These are phyloP conservation scores for Macaria notata DNA, from an alignment of 2,888 invertebrate genomes.

Conservation along the genomic window DNA sequence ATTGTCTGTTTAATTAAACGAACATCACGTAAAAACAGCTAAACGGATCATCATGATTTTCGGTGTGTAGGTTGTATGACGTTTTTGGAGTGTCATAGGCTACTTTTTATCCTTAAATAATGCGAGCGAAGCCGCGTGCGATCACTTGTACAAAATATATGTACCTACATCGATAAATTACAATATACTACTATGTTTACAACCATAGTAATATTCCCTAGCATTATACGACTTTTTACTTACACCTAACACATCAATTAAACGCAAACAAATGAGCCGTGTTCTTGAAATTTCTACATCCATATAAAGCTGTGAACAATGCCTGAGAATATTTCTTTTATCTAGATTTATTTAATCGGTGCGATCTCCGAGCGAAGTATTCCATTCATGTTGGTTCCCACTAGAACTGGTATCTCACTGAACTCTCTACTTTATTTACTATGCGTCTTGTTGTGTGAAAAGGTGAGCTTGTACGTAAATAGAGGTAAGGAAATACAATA, in stretches of 20 bases:
- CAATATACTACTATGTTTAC: too few species aligned
- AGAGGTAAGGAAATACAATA: background rate
- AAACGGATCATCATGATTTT: too few species aligned
- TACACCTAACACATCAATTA: background rate
- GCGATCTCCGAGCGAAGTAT: conserved; percentile 6
- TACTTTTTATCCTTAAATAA: too few species aligned
- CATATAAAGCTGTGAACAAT: conserved; percentile 1
- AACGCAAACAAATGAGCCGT: background rate
- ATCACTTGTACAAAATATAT: too few species aligned
- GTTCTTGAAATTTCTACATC: background rate
- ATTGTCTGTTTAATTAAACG: too few species aligned
- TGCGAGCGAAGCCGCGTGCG: too few species aligned
- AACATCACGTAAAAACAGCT: too few species aligned
- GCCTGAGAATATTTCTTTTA: conserved; percentile 6
- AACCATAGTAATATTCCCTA: too few species aligned
- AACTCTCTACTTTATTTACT: conserved; percentile 3
- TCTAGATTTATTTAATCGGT: conserved; percentile 10
- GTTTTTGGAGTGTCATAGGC: too few species aligned
- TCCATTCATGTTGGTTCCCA: conserved; percentile 15
- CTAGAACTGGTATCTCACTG: conserved; percentile 17
- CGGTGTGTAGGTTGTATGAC: too few species aligned
- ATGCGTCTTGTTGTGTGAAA: conserved; percentile 7
- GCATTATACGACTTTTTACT: background rate
- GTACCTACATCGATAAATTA: too few species aligned
- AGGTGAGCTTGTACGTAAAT: background rate